phyloP scores from a whole-genome alignment of 2,888 invertebrate genomes.

The Agrilus mali region DNA sequence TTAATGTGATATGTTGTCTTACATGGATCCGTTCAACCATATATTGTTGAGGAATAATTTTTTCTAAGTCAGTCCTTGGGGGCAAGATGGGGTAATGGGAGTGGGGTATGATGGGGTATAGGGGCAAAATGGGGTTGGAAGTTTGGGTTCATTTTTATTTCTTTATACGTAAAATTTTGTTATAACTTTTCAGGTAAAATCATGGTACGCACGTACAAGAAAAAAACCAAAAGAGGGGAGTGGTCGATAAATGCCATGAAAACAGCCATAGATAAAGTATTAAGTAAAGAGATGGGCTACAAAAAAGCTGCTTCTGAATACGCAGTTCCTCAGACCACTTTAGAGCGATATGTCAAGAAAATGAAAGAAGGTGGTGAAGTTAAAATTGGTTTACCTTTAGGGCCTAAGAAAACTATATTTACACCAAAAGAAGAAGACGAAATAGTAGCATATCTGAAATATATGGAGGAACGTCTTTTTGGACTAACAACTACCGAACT shows the following conservation, averaged over 20 bases:
- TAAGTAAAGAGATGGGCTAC: conserved; percentile 1
- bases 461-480: conserved; percentile 16
- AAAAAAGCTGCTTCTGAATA: conserved; percentile 2
- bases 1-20: no score
- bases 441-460: conserved; percentile 10
- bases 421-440: conserved; percentile 10
- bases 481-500: conserved; percentile 17
- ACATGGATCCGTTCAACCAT: no score
- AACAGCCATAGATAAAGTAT: conserved; percentile 1
- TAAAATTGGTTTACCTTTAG: not conserved
- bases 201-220: not conserved
- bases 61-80: no score
- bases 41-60: no score
- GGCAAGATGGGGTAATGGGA: no score
- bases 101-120: no score
- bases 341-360: no score
- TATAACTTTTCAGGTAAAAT: no score
- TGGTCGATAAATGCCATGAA: conserved; percentile 1
- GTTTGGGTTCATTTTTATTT: not conserved
- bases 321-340: no score
- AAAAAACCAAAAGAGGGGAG: conserved; percentile 2
- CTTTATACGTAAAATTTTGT: no score
- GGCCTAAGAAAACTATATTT: conserved; percentile 3
- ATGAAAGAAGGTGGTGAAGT: not conserved
- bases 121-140: no score